Evolutionary conservation across 2,113 vertebrate genomes (phyloP).

Genomic region (Cygnus buccinator): DNA sequence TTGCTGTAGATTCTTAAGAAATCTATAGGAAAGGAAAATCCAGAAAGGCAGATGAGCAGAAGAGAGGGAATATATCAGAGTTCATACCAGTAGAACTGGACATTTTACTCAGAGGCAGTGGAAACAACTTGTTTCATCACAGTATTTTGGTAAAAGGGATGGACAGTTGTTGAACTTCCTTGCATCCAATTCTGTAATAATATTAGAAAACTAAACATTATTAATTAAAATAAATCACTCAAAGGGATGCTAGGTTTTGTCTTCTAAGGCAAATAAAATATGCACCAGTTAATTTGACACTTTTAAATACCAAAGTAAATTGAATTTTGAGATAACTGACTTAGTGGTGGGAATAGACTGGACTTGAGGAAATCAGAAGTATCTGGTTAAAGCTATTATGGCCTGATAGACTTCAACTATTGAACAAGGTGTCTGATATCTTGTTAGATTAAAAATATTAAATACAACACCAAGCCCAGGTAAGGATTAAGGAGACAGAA

Average conservation of each 20-base stretch:
- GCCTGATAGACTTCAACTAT: background rate
- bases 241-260: background rate
- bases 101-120: background rate
- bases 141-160: background rate
- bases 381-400: background rate
- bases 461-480: background rate
- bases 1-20: background rate
- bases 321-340: background rate
- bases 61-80: background rate
- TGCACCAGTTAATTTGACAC: background rate
- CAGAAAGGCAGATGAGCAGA: constrained; percentile 15
- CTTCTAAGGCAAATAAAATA: background rate
- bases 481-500: background rate
- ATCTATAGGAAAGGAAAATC: background rate
- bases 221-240: background rate
- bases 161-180: background rate
- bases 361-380: background rate
- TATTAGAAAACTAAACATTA: background rate
- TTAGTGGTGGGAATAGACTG: background rate
- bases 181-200: background rate
- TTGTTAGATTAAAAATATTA: background rate
- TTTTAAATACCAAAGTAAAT: background rate
- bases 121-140: background rate
- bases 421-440: background rate
- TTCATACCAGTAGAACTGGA: background rate